A percentile compares a stretch with the other conserved stretches of the same genome.
These are phyloP conservation scores for Dicerorhinus sumatrensis DNA, from an alignment of 2,113 vertebrate genomes.

Conservation along the genomic window DNA sequence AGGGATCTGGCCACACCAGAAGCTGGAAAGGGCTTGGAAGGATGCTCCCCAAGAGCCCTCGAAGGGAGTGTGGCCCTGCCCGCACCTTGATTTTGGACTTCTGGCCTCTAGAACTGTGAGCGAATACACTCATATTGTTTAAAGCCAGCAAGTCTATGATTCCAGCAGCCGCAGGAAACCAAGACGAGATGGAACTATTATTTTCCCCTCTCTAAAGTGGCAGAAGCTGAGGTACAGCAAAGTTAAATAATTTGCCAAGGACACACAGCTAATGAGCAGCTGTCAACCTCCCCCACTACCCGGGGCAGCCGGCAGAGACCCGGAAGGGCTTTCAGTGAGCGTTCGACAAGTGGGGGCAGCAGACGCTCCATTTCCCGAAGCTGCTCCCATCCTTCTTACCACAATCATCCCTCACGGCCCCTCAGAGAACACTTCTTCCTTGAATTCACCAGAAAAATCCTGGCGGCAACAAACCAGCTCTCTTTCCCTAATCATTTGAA, in stretches of 20 bases:
- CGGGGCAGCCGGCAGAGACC: not conserved
- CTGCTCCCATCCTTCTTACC: not conserved
- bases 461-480: not conserved
- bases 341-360: rapidly evolving
- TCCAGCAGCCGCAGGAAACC: too few relatives aligned
- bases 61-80: rapidly evolving
- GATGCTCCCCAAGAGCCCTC: rapidly evolving
- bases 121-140: not conserved
- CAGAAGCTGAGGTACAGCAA: not conserved
- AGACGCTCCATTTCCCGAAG: rapidly evolving
- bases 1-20: rapidly evolving
- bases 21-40: not conserved
- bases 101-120: rapidly evolving
- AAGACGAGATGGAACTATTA: rapidly evolving
- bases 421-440: slow-evolving; percentile 20
- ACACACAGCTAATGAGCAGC: not conserved
- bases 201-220: not conserved
- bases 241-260: not conserved
- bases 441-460: slow-evolving; percentile 49
- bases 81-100: not conserved
- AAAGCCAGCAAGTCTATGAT: not conserved
- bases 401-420: not conserved
- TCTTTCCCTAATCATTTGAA: slow-evolving; percentile 14
- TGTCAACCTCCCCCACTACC: rapidly evolving
- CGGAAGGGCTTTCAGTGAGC: rapidly evolving